Percentiles rank a stretch among this genome's conserved stretches.
Evolutionary conservation across 2,888 invertebrate genomes (phyloP).

Genomic region (Spisula subtruncata): DNA sequence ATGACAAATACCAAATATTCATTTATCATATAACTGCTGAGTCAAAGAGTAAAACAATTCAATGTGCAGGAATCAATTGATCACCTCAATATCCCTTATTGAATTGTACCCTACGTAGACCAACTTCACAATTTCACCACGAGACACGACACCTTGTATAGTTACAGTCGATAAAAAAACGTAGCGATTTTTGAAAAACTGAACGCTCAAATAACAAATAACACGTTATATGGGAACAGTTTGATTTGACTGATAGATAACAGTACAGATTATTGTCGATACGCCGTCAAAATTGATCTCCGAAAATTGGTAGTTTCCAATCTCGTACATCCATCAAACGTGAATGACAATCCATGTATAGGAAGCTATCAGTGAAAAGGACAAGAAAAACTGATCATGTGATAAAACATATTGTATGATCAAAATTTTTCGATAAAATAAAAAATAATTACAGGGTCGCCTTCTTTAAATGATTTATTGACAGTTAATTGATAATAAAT

Average conservation of each 20-base stretch:
- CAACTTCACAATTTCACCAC: too few relatives aligned
- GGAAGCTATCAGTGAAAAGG: neutral
- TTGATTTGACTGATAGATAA: slow-evolving; percentile 17
- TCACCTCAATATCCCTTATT: too few relatives aligned
- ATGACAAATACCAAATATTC: too few relatives aligned
- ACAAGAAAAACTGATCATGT: slow-evolving; percentile 31
- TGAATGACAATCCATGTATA: slow-evolving; percentile 2
- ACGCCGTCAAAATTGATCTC: slow-evolving; percentile 25
- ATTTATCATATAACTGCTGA: too few relatives aligned
- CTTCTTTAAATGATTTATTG: neutral
- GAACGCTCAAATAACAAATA: slow-evolving; percentile 38
- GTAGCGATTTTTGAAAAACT: too few relatives aligned
- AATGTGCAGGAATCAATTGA: too few relatives aligned
- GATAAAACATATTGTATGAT: neutral
- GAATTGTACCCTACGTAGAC: too few relatives aligned
- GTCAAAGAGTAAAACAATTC: too few relatives aligned
- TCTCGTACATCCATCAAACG: slow-evolving; percentile 8
- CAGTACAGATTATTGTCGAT: slow-evolving; percentile 25
- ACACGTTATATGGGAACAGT: slow-evolving; percentile 23
- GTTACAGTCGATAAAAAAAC: too few relatives aligned
- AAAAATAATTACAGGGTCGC: neutral
- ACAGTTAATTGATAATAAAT: neutral
- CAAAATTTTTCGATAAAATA: slow-evolving; percentile 21
- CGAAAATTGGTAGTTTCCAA: slow-evolving; percentile 33
- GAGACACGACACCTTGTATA: too few relatives aligned